Conservation (phyloP, 30 jellyfish, hydroid and myxozoan species). For the Aurelia aurita region DNA sequence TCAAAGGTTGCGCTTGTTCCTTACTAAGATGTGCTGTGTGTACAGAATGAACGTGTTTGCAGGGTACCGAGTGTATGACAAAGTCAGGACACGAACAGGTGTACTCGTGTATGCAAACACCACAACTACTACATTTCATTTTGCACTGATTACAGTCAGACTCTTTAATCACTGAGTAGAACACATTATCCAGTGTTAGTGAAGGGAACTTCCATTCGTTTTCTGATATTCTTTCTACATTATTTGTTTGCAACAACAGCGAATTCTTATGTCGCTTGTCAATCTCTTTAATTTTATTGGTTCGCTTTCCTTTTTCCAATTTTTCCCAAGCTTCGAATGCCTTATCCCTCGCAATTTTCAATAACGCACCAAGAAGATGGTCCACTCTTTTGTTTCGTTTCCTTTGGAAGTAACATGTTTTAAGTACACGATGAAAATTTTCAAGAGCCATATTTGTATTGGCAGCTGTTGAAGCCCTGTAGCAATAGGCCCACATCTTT, state of each 20-base stretch:
- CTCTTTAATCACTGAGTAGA: not conserved
- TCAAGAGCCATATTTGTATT: slow-evolving; percentile 65
- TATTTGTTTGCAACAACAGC: not conserved
- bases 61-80: slow-evolving; percentile 21
- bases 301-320: slow-evolving; percentile 48
- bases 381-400: slow-evolving; percentile 47
- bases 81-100: slow-evolving; percentile 24
- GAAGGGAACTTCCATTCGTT: not conserved
- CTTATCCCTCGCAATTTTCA: slow-evolving; percentile 66
- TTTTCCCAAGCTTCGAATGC: slow-evolving; percentile 69
- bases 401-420: slow-evolving; percentile 27
- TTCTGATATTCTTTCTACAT: not conserved
- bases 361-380: slow-evolving; percentile 28
- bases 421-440: slow-evolving; percentile 50
- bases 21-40: not conserved
- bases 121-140: slow-evolving; percentile 24
- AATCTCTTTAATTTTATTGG: slow-evolving; percentile 45
- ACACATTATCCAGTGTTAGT: not conserved
- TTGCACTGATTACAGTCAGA: slow-evolving; percentile 1
- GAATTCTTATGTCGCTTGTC: slow-evolving; percentile 54
- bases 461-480: slow-evolving; percentile 44
- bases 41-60: slow-evolving; percentile 16
- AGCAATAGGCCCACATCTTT: slow-evolving; percentile 63
- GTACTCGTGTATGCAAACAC: slow-evolving; percentile 13
- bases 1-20: too few relatives aligned